phyloP scores from a whole-genome alignment of 1,140 invertebrate genomes.

The Platyscapa corneri region DNA sequence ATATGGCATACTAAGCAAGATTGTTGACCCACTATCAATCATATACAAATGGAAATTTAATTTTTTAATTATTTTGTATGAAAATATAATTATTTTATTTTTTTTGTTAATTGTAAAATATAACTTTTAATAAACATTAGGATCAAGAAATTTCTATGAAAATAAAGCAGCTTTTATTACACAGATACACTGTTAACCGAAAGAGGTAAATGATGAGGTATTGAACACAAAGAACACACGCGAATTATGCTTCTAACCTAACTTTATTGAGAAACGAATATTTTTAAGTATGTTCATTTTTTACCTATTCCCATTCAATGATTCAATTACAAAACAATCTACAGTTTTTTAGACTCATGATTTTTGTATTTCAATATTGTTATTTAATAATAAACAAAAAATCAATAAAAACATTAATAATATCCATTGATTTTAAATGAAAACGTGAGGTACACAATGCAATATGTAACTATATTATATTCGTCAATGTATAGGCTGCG shows the following conservation, averaged over 20 bases:
- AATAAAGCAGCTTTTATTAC: background rate
- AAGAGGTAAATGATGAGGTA: background rate
- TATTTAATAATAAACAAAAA: background rate
- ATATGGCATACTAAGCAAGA: constrained; percentile 33
- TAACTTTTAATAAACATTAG: background rate
- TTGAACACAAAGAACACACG: background rate
- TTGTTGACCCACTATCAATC: background rate
- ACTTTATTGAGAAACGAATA: background rate
- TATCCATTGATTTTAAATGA: background rate
- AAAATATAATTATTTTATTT: constrained; percentile 2
- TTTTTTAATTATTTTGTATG: background rate
- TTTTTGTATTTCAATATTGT: background rate
- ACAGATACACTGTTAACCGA: background rate
- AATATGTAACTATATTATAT: background rate
- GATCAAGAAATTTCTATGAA: background rate
- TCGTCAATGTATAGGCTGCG: background rate
- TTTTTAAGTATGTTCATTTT: background rate
- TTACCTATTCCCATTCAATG: background rate
- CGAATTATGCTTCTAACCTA: background rate
- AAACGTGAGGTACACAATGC: background rate
- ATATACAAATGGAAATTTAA: background rate
- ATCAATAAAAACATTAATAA: background rate
- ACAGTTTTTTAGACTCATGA: background rate
- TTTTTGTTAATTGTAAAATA: background rate
- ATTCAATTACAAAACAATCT: background rate